These are phyloP conservation scores for Bubo bubo DNA, from an alignment of 2,113 vertebrate species.

Conservation along the genomic window DNA sequence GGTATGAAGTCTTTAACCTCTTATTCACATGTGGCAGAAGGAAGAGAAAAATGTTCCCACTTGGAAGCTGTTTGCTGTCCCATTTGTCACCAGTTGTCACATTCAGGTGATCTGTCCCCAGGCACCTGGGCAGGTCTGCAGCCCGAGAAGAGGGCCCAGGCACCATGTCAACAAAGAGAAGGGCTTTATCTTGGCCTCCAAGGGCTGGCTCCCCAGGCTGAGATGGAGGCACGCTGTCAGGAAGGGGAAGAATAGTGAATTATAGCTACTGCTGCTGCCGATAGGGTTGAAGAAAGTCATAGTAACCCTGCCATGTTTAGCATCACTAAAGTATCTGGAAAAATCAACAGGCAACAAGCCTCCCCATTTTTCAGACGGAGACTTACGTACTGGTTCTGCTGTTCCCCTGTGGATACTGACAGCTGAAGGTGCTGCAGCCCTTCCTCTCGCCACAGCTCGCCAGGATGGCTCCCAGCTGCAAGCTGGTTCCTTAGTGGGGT, in stretches of 20 bases:
- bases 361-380: background rate
- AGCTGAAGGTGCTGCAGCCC: background rate
- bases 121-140: background rate
- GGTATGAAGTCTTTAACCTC: background rate
- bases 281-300: background rate
- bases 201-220: background rate
- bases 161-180: fast-evolving
- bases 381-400: fast-evolving
- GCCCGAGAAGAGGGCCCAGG: background rate
- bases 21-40: background rate
- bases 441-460: fast-evolving
- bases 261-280: background rate
- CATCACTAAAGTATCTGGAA: background rate
- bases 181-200: background rate
- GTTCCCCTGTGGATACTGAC: background rate
- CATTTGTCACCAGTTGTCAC: background rate
- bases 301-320: background rate
- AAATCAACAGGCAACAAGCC: background rate
- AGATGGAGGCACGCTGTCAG: background rate
- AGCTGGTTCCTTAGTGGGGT: background rate
- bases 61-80: background rate
- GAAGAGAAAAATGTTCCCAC: background rate
- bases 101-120: background rate
- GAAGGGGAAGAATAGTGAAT: background rate
- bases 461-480: background rate